phyloP scores from a whole-genome alignment of 2,113 vertebrate genomes.

The Stictonetta naevosa region DNA sequence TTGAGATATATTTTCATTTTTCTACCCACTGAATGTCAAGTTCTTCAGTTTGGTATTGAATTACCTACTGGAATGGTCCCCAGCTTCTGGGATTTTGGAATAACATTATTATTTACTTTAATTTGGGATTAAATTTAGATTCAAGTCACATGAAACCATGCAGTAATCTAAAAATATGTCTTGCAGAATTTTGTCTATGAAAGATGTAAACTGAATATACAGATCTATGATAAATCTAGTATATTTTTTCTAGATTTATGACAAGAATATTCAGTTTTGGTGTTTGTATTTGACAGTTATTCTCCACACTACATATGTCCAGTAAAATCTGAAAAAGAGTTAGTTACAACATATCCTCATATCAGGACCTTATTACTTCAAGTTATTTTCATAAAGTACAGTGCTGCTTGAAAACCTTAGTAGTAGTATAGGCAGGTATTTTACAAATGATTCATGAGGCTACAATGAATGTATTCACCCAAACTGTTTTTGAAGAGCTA shows the following conservation, averaged over 20 bases:
- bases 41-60: neutral
- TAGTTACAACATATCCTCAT: neutral
- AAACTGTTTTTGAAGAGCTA: neutral
- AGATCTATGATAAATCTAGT: neutral
- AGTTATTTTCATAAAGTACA: neutral
- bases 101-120: conserved; percentile 18
- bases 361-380: neutral
- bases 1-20: conserved; percentile 5
- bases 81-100: conserved; percentile 1
- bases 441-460: neutral
- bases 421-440: neutral
- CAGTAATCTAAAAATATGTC: conserved; percentile 42
- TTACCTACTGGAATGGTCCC: neutral
- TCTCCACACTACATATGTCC: neutral
- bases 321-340: neutral
- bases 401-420: neutral
- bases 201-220: neutral
- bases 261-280: neutral
- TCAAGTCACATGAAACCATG: conserved; percentile 44
- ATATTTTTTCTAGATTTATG: neutral
- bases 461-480: neutral
- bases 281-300: neutral
- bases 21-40: neutral
- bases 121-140: conserved; percentile 47
- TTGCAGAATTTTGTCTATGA: neutral